A percentile compares a stretch with the other conserved stretches of the same genome.
phyloP scores from a whole-genome alignment of 2,888 invertebrate species.

The Rhyacophila evoluta region DNA sequence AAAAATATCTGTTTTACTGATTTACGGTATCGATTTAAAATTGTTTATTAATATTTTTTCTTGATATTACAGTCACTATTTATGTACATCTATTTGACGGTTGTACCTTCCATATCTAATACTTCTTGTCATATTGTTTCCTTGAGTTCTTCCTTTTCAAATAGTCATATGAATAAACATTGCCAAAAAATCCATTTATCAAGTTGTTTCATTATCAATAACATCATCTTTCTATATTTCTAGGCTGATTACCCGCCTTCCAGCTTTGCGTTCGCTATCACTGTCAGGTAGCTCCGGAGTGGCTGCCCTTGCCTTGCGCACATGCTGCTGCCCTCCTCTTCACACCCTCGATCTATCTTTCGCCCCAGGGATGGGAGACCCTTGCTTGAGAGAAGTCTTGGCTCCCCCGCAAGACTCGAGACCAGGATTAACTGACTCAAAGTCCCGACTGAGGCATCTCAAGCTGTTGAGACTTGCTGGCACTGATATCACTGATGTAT shows the following conservation, averaged over 20 bases:
- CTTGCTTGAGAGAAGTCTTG: constrained; percentile 84
- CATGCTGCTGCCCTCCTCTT: constrained; percentile 84
- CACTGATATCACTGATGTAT: constrained; percentile 91
- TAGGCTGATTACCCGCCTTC: constrained; percentile 83
- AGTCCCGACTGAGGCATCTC: constrained; percentile 82
- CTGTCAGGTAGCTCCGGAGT: constrained; percentile 82
- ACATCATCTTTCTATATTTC: too few relatives aligned
- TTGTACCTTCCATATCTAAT: too few relatives aligned
- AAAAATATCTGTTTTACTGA: too few relatives aligned
- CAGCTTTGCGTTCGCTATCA: constrained; percentile 84
- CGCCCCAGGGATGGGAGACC: constrained; percentile 87
- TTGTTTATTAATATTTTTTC: too few relatives aligned
- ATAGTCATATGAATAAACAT: too few relatives aligned
- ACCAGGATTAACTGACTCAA: constrained; percentile 80
- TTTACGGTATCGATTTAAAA: too few relatives aligned
- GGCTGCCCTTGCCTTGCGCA: constrained; percentile 83
- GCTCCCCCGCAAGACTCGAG: constrained; percentile 89
- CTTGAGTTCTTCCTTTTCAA: too few relatives aligned
- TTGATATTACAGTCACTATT: too few relatives aligned
- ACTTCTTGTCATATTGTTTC: too few relatives aligned
- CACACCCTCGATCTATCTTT: constrained; percentile 86
- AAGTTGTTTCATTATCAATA: too few relatives aligned
- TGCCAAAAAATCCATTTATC: too few relatives aligned
- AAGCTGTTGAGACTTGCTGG: constrained; percentile 83
- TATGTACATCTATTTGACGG: too few relatives aligned